Conservation (phyloP, 1,140 invertebrate genomes). For the Rhyacophila brunnea region DNA sequence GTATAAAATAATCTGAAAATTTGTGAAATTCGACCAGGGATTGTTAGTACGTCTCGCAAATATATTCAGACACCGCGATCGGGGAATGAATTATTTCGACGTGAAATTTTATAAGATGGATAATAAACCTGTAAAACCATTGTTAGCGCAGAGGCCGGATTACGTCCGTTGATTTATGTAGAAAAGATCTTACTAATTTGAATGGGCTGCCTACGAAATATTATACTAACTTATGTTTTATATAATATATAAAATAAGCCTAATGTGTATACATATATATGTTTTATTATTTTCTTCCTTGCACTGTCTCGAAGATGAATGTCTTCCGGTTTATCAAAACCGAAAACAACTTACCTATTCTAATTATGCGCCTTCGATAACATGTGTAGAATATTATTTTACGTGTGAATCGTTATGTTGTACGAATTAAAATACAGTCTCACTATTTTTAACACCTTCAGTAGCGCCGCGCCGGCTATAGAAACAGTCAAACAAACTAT, state of each 20-base stretch:
- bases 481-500: no score
- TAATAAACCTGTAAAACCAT: slow-evolving; percentile 36
- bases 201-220: slow-evolving; percentile 17
- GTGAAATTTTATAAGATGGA: slow-evolving; percentile 36
- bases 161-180: slow-evolving; percentile 34
- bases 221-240: no score
- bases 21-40: neutral
- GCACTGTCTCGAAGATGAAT: slow-evolving; percentile 11
- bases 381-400: slow-evolving; percentile 1
- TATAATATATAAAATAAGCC: no score
- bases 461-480: no score
- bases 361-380: slow-evolving; percentile 14
- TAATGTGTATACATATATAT: no score
- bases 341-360: slow-evolving; percentile 5
- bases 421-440: no score
- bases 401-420: slow-evolving; percentile 16
- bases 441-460: no score
- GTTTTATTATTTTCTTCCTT: slow-evolving; percentile 1
- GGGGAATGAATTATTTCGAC: slow-evolving; percentile 36
- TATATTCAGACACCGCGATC: slow-evolving; percentile 27
- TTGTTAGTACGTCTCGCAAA: neutral
- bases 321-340: slow-evolving; percentile 28
- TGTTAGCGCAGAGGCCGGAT: slow-evolving; percentile 35
- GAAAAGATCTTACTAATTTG: slow-evolving; percentile 33
- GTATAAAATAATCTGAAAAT: no score